Conservation (phyloP, 2,113 vertebrate genomes). For the Solea solea region DNA sequence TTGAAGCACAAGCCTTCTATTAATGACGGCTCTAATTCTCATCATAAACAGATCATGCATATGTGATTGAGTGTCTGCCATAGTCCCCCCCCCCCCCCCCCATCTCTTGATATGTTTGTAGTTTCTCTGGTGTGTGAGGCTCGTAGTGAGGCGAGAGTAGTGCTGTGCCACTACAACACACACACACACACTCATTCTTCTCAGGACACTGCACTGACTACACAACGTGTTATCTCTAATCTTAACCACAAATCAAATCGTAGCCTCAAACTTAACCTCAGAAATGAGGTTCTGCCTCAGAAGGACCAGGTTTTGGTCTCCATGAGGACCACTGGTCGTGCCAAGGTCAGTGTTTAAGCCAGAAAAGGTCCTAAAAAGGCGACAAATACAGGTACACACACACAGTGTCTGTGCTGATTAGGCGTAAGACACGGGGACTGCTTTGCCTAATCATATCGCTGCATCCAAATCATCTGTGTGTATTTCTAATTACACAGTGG, state of each 20-base stretch:
- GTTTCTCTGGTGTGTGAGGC: slow-evolving; percentile 21
- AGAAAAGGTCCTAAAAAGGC: too few species aligned
- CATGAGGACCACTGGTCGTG: too few species aligned
- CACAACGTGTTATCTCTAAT: too few species aligned
- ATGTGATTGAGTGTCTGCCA: slow-evolving; percentile 14
- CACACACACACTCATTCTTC: background rate
- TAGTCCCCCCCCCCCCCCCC: background rate
- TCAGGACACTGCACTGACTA: too few species aligned
- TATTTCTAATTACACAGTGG: slow-evolving; percentile 85
- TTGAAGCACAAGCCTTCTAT: background rate
- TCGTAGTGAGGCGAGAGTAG: slow-evolving; percentile 18
- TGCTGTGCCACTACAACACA: slow-evolving; percentile 9
- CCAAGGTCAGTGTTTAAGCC: too few species aligned
- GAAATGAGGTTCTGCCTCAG: too few species aligned
- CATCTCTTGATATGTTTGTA: slow-evolving; percentile 23
- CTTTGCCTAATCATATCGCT: slow-evolving; percentile 82
- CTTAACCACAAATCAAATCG: too few species aligned
- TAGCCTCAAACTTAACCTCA: too few species aligned
- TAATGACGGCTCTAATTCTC: background rate
- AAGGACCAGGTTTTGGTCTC: too few species aligned
- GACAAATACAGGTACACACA: slow-evolving; percentile 12
- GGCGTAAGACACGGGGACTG: slow-evolving; percentile 77
- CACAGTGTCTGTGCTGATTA: slow-evolving; percentile 83
- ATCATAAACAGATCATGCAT: slow-evolving; percentile 11
- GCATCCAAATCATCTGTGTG: slow-evolving; percentile 86